phyloP scores from a whole-genome alignment of 2,113 vertebrate species.

The Maccullochella peelii region DNA sequence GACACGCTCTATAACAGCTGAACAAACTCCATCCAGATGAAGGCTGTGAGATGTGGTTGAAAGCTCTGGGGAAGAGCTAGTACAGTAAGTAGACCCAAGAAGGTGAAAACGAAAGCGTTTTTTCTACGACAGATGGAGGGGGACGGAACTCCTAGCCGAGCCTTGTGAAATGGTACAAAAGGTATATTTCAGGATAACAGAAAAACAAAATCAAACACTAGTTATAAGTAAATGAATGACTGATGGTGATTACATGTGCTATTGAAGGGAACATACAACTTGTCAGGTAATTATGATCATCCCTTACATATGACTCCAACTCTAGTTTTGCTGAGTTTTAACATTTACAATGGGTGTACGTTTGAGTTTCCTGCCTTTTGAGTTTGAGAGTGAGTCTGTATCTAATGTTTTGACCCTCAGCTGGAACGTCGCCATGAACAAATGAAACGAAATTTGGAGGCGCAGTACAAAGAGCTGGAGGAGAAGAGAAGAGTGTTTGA shows the following conservation, averaged over 20 bases:
- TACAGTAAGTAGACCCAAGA: background rate
- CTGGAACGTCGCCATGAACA: slow-evolving; percentile 87
- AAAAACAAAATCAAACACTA: background rate
- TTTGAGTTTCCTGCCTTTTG: background rate
- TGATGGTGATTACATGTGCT: background rate
- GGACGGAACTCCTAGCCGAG: background rate
- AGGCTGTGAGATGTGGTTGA: background rate
- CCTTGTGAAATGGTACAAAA: background rate
- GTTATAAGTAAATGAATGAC: background rate
- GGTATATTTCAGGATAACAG: background rate
- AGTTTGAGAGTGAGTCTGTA: background rate
- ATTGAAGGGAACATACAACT: background rate
- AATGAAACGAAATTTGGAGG: slow-evolving; percentile 88
- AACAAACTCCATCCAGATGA: background rate
- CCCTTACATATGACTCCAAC: background rate
- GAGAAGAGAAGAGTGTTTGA: slow-evolving; percentile 85
- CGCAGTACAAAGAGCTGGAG: slow-evolving; percentile 88
- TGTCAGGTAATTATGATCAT: background rate
- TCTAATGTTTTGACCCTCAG: slow-evolving; percentile 55
- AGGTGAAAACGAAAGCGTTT: background rate
- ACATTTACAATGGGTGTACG: background rate
- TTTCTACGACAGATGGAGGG: no score
- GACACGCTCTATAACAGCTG: no score
- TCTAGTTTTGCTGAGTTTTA: background rate
- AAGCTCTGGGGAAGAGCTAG: background rate